A percentile compares a stretch with the other conserved stretches of the same genome.
Conservation (phyloP, 2,797 vertebrate species). For the Gymnopithys bicolor region DNA sequence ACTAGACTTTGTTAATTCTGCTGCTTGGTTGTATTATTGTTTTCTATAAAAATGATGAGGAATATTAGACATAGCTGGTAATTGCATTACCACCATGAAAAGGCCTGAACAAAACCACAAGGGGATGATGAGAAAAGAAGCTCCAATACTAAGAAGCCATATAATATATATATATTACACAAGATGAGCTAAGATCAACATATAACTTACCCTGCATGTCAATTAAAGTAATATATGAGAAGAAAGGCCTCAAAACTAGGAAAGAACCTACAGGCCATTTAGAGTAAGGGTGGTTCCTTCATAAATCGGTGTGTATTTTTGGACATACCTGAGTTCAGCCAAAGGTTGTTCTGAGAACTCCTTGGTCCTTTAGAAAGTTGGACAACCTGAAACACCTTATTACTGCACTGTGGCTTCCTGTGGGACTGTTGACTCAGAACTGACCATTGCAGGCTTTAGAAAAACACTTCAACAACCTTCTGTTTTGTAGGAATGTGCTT, state of each 20-base stretch:
- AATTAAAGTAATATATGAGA: background rate
- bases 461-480: background rate
- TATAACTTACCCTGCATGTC: background rate
- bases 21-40: background rate
- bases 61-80: conserved; percentile 25
- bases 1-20: background rate
- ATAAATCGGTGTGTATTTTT: background rate
- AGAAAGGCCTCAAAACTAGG: background rate
- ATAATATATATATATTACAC: background rate
- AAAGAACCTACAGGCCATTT: background rate
- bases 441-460: background rate
- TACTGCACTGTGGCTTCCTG: background rate
- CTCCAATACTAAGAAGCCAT: background rate
- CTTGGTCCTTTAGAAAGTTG: background rate
- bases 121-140: background rate
- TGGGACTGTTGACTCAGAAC: background rate
- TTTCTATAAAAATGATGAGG: conserved; percentile 1
- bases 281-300: background rate
- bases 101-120: background rate
- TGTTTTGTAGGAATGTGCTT: background rate
- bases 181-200: background rate
- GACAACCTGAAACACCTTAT: background rate
- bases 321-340: background rate
- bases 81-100: background rate
- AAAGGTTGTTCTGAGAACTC: background rate